Conservation (phyloP, 2,888 invertebrate species). For the Cephus pygmeus region DNA sequence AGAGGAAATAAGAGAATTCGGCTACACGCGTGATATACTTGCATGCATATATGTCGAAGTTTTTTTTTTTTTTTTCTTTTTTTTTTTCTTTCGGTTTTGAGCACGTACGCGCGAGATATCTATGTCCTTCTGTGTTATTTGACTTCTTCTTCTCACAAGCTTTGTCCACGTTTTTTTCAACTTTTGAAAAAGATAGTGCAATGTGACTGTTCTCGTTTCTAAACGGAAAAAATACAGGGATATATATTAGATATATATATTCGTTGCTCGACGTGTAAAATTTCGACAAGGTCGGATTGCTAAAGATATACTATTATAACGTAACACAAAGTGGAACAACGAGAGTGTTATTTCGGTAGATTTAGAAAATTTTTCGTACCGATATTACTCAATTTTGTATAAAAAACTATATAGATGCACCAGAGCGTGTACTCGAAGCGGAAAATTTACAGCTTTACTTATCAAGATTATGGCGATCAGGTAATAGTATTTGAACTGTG, state of each 20-base stretch:
- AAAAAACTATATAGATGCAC: not conserved
- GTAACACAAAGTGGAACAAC: not conserved
- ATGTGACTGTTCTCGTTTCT: not conserved
- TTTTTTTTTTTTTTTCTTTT: not conserved
- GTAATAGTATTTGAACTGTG: not conserved
- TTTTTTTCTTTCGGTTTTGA: not conserved
- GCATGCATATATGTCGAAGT: not conserved
- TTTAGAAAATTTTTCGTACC: not conserved
- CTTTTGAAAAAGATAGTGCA: not conserved
- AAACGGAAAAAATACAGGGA: conserved; percentile 5
- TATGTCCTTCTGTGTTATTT: not conserved
- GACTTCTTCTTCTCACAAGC: not conserved
- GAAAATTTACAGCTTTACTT: not conserved
- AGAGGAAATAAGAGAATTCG: not conserved
- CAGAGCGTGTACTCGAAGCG: not conserved
- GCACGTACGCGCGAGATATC: not conserved
- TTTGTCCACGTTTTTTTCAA: conserved; percentile 11
- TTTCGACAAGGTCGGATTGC: conserved; percentile 1
- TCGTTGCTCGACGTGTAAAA: not conserved
- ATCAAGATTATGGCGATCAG: not conserved
- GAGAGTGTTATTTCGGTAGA: not conserved
- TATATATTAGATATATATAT: not conserved
- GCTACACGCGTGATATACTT: not conserved
- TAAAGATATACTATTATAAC: not conserved
- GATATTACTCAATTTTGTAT: not conserved